phyloP scores from a whole-genome alignment of 2,888 invertebrate genomes.

The Cheilosia urbana region DNA sequence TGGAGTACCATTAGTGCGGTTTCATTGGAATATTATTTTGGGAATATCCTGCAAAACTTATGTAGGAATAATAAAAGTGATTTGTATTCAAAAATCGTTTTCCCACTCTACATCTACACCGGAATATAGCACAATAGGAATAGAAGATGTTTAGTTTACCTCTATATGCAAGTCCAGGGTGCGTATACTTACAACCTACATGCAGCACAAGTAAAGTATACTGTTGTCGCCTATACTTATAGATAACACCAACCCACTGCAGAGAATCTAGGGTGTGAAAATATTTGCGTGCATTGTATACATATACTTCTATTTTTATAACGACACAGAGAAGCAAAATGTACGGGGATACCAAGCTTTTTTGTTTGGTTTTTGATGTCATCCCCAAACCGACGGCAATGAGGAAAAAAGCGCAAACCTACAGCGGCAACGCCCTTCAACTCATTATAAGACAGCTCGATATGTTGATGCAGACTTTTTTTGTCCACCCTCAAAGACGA shows the following conservation, averaged over 20 bases:
- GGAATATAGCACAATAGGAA: constrained; percentile 44
- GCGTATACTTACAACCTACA: background rate
- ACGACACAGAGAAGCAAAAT: constrained; percentile 31
- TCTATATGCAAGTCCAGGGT: background rate
- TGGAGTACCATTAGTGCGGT: constrained; percentile 58
- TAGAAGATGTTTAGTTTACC: constrained; percentile 60
- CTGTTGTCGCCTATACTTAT: background rate
- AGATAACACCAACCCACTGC: background rate
- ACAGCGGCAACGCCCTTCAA: constrained; percentile 2
- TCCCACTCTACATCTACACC: constrained; percentile 12
- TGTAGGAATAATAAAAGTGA: constrained; percentile 66
- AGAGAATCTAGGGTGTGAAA: constrained; percentile 50
- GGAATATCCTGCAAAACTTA: constrained; percentile 56
- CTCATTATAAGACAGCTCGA: background rate
- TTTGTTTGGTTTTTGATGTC: constrained; percentile 45
- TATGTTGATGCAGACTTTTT: constrained; percentile 12
- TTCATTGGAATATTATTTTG: constrained; percentile 66
- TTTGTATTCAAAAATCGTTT: constrained; percentile 70
- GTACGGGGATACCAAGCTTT: constrained; percentile 4
- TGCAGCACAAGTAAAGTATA: background rate
- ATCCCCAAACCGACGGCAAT: constrained; percentile 7
- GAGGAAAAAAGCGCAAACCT: constrained; percentile 3
- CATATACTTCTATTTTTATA: constrained; percentile 26
- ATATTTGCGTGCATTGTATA: constrained; percentile 60
- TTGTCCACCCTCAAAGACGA: constrained; percentile 9